Evolutionary conservation across 2,797 vertebrate genomes (phyloP).

Genomic region (Heliangelus exortis): DNA sequence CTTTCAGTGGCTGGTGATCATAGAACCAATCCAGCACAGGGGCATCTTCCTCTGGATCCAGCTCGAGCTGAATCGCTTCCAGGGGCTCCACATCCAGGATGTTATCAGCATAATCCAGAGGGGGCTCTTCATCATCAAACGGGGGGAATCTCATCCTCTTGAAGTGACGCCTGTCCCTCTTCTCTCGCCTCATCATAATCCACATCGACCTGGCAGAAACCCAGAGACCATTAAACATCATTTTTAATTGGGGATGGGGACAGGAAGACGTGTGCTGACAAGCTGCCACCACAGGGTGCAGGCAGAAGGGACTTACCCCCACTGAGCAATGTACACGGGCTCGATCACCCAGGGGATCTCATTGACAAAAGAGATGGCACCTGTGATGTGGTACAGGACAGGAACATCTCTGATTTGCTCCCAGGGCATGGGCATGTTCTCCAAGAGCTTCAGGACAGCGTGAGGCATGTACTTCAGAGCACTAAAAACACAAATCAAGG

Average conservation of each 20-base stretch:
- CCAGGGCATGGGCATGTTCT: constrained; percentile 99
- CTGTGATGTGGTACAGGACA: constrained; percentile 97
- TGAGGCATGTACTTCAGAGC: constrained; percentile 99
- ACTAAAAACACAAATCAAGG: constrained; percentile 66
- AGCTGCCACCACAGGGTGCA: background rate
- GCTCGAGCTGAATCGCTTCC: constrained; percentile 97
- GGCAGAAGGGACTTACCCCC: constrained; percentile 86
- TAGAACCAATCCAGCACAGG: constrained; percentile 96
- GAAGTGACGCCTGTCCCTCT: constrained; percentile 96
- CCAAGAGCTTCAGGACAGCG: constrained; percentile 95
- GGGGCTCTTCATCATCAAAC: constrained; percentile 97
- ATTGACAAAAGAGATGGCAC: constrained; percentile 98
- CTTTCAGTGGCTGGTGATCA: constrained; percentile 96
- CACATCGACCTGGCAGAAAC: constrained; percentile 90
- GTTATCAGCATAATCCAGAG: constrained; percentile 98
- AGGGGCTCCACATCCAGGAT: constrained; percentile 97
- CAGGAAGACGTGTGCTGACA: no score
- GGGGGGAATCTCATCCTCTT: constrained; percentile 99
- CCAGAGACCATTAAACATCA: rapidly evolving
- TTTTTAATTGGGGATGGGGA: rapidly evolving
- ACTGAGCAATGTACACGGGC: constrained; percentile 97
- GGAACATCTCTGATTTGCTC: constrained; percentile 98
- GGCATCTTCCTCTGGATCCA: constrained; percentile 93
- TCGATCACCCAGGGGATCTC: constrained; percentile 99
- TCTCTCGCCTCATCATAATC: constrained; percentile 99